Evolutionary conservation across 1,140 invertebrate species (phyloP), one percentile per base, ranked within the genome.

Genomic region (Rhizoglyphus robini): DNA sequence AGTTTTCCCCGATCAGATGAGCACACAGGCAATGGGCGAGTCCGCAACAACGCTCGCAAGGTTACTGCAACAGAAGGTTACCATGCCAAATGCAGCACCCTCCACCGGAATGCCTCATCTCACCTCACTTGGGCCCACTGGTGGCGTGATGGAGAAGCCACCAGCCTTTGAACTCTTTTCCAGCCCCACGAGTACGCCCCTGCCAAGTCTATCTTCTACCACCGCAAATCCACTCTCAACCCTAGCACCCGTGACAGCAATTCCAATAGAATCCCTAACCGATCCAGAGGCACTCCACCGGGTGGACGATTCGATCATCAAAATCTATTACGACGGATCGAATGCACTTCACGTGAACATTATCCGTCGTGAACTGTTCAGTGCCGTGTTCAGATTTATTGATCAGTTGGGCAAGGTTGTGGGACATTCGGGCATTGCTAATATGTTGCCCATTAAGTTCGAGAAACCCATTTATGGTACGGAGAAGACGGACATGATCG

Each of bases 381-480:
- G 30, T 23, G 41, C 54, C 8, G n/a, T 64, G 15, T 64, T 64
- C 46, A 30, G 31, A n/a, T 66, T 66, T 63, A 59, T 49, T 4
- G 57, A 66, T 32, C 23, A 65, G 11, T 13, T 38, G n/a, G 54
- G 30, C 1, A 3, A 66, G 11, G 32, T 47, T 20, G 30, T 66
- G 4, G 65, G 65, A 15, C 20, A 46, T 32, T 23, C 32, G 2
- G 13, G 20, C 15, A 46, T 13, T 27, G 11, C 34, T 2, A 36
- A 36, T 1, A 32, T 68, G 46, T 48, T 68, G 41, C 68, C 68
- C 18, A 57, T 79, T 46, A 76, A 88, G 79, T 86, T 88, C 72
- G 79, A 84, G 69, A 81, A 88, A 18, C 88, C 89, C 4, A 84
- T 96, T 70, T 95, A 94, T 75, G 91, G 90, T 57, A 83, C 83